These are phyloP conservation scores for Trichacis sp. DNA, from an alignment of 2,888 invertebrate genomes.

Conservation along the genomic window DNA sequence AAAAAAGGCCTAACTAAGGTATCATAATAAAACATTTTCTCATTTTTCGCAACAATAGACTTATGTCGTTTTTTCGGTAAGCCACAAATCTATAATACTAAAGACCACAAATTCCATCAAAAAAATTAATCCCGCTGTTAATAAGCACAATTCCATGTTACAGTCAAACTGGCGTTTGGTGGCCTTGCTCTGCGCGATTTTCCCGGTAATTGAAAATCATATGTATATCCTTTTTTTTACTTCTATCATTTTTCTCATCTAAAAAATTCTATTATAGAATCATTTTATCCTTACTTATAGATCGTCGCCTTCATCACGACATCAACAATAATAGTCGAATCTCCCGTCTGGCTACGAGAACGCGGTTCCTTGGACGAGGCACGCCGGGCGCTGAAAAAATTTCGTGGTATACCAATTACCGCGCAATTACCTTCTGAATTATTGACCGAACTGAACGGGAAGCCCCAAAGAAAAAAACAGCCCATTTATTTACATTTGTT, in stretches of 20 bases:
- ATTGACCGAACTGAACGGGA: slow-evolving; percentile 47
- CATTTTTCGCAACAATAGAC: too few species aligned
- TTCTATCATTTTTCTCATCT: too few species aligned
- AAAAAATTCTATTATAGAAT: too few species aligned
- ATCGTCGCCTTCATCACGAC: slow-evolving; percentile 65
- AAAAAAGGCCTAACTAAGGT: too few species aligned
- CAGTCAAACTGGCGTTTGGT: slow-evolving; percentile 70
- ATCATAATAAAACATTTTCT: too few species aligned
- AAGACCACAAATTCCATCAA: background rate
- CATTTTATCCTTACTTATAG: too few species aligned
- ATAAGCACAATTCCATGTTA: slow-evolving; percentile 32
- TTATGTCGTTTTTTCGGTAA: too few species aligned
- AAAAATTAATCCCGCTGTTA: too few species aligned
- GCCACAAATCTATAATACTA: too few species aligned
- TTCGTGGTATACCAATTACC: slow-evolving; percentile 63
- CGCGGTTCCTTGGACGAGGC: slow-evolving; percentile 70
- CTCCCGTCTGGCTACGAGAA: slow-evolving; percentile 72
- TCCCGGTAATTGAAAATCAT: too few species aligned
- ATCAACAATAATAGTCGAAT: slow-evolving; percentile 70
- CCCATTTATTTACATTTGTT: slow-evolving; percentile 56
- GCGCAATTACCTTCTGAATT: slow-evolving; percentile 43
- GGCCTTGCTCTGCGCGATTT: slow-evolving; percentile 66
- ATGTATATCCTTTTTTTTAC: too few species aligned
- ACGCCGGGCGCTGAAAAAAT: slow-evolving; percentile 63
- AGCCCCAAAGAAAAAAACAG: slow-evolving; percentile 49